These are phyloP conservation scores for Apostichopus californicus DNA, from an alignment of 35 echinoderm and acorn worm genomes.

Conservation along the genomic window DNA sequence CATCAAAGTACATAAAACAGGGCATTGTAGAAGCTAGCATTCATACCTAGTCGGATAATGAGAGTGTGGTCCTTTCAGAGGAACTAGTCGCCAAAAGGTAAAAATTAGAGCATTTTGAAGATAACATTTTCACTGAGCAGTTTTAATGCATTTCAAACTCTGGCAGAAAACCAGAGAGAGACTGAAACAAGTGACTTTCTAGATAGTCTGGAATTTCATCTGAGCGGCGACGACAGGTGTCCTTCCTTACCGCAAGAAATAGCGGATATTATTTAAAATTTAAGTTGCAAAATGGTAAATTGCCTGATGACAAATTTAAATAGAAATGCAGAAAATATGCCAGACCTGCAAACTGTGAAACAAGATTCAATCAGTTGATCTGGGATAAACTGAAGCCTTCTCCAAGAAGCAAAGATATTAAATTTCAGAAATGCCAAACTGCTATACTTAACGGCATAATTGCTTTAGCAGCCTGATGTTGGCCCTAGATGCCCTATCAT, in stretches of 20 bases:
- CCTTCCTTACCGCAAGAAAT: neutral
- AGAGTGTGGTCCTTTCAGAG: neutral
- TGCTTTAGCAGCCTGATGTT: constrained; percentile 22
- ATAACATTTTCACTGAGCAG: neutral
- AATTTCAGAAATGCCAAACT: constrained; percentile 39
- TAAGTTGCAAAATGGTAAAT: neutral
- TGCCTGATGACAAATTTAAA: constrained; percentile 22
- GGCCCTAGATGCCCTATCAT: neutral
- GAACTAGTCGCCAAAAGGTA: neutral
- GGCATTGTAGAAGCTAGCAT: neutral
- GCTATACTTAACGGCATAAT: constrained; percentile 34
- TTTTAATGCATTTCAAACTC: constrained; percentile 15
- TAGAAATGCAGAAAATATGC: constrained; percentile 34
- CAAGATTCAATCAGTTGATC: constrained; percentile 19
- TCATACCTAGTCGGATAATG: neutral
- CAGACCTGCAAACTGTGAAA: constrained; percentile 34
- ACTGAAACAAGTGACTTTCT: neutral
- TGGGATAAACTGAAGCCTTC: constrained; percentile 41
- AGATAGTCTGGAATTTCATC: neutral
- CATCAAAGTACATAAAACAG: neutral
- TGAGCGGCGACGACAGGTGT: neutral
- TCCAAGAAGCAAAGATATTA: constrained; percentile 49
- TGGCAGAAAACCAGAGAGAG: neutral
- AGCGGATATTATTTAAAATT: too few species aligned
- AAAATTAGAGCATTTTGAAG: constrained; percentile 20